These are phyloP conservation scores for Lipophrys pholis DNA, from an alignment of 2,113 vertebrate species.

Conservation along the genomic window DNA sequence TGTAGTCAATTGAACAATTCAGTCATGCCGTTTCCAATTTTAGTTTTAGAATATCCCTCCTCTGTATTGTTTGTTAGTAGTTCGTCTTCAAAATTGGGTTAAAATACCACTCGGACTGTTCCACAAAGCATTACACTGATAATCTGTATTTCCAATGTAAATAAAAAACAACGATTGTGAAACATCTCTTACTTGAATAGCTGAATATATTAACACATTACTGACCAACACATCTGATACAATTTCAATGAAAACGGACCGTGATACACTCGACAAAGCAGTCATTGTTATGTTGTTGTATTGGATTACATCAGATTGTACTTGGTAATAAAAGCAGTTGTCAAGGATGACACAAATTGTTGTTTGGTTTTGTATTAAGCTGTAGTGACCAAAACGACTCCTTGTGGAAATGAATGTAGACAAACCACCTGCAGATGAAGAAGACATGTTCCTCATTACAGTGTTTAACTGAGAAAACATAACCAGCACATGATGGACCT, in stretches of 20 bases:
- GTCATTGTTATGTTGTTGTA: slow-evolving; percentile 1
- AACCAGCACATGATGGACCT: no score
- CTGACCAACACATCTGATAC: slow-evolving; percentile 26
- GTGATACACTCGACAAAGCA: slow-evolving; percentile 3
- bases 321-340: not conserved
- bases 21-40: no score
- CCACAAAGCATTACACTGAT: slow-evolving; percentile 18
- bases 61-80: no score
- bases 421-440: not conserved
- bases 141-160: slow-evolving; percentile 16
- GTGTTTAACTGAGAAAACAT: not conserved
- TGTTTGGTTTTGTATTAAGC: not conserved
- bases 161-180: slow-evolving; percentile 2
- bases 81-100: no score
- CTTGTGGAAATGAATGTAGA: not conserved
- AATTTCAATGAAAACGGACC: not conserved
- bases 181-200: slow-evolving; percentile 12
- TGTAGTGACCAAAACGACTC: not conserved
- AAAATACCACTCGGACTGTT: no score
- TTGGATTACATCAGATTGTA: slow-evolving; percentile 6
- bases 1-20: no score
- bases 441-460: not conserved
- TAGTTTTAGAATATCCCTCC: no score
- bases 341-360: not conserved
- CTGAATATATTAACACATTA: slow-evolving; percentile 2